Conservation (phyloP, 2,797 vertebrate species). For the Pyrocephalus nanus region DNA sequence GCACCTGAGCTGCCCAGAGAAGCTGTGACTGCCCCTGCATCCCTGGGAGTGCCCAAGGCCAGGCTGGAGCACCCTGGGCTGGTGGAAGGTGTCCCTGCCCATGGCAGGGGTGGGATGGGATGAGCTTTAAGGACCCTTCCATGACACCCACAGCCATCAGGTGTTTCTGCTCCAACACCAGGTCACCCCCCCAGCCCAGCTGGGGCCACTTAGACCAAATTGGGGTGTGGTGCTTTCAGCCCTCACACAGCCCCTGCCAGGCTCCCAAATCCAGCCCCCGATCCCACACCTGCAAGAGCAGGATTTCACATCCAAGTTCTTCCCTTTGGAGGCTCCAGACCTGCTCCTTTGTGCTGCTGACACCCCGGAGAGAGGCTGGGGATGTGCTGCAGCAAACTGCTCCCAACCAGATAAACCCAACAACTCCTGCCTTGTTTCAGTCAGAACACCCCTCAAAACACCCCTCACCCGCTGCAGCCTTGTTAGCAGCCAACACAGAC, state of each 20-base stretch:
- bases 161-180: not conserved
- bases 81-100: no score
- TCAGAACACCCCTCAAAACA: not conserved
- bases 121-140: no score
- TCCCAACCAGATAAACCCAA: not conserved
- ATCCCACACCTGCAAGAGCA: no score
- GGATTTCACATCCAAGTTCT: rapidly evolving
- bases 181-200: rapidly evolving
- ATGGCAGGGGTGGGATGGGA: no score
- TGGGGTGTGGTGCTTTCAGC: no score
- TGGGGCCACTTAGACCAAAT: no score
- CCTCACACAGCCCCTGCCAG: rapidly evolving
- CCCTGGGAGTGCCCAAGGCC: no score
- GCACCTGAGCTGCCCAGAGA: no score
- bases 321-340: rapidly evolving
- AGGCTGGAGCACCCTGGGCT: no score
- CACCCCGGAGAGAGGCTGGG: not conserved
- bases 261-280: not conserved
- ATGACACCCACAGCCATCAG: not conserved
- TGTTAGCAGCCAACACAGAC: not conserved
- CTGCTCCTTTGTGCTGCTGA: not conserved
- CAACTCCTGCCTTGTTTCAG: no score
- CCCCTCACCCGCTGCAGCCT: not conserved
- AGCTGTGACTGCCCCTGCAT: no score
- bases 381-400: not conserved